Evolutionary conservation across 2,797 vertebrate genomes (phyloP).

Genomic region (Catamblyrhynchus diadema): DNA sequence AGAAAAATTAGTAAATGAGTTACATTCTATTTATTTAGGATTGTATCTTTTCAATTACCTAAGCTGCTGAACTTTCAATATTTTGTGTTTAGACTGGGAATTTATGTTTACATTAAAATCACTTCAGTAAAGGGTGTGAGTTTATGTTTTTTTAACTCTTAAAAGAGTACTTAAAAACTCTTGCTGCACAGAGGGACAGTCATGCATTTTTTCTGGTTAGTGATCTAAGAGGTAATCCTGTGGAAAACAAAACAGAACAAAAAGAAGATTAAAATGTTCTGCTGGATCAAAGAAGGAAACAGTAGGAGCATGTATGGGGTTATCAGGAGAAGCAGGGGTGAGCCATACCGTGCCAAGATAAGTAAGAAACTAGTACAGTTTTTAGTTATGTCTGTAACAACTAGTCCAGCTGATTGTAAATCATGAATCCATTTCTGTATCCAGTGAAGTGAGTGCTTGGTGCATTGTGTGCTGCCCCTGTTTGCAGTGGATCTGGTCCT

Average conservation of each 20-base stretch:
- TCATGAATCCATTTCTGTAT: neutral
- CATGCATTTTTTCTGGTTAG: neutral
- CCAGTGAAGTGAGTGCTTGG: neutral
- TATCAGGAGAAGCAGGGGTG: neutral
- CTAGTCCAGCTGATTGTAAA: neutral
- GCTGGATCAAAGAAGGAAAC: neutral
- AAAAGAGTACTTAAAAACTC: neutral
- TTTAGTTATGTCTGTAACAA: neutral
- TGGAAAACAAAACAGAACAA: neutral
- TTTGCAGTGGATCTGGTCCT: neutral
- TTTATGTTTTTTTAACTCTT: neutral
- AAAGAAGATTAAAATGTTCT: neutral
- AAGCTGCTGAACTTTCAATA: neutral
- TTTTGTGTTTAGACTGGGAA: neutral
- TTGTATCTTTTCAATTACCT: neutral
- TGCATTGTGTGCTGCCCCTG: neutral
- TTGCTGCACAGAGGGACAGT: neutral
- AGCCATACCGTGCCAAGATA: rapidly evolving
- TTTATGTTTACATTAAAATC: neutral
- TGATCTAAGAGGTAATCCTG: neutral
- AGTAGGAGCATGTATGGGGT: neutral
- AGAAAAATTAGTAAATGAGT: neutral
- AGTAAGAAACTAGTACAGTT: neutral
- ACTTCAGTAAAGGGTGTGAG: neutral
- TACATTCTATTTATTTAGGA: neutral